These are phyloP conservation scores for Urocitellus parryii DNA, from an alignment of 2,113 vertebrate genomes.

Conservation along the genomic window DNA sequence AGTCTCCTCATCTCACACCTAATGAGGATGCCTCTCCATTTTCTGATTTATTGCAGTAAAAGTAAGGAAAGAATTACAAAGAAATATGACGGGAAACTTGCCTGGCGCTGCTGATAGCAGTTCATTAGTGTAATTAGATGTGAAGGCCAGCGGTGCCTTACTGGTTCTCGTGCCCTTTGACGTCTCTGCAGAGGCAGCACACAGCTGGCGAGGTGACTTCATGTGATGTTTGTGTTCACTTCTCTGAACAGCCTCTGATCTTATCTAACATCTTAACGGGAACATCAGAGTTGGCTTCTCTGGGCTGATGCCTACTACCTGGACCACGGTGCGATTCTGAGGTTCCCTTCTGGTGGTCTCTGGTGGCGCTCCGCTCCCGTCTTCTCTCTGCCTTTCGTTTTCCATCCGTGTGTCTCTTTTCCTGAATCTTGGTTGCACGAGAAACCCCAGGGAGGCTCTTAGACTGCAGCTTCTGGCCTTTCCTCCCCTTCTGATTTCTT, in stretches of 20 bases:
- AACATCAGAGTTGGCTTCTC: not conserved
- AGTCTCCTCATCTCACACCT: not conserved
- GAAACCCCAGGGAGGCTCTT: not conserved
- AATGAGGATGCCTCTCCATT: not conserved
- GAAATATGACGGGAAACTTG: not conserved
- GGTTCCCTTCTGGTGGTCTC: not conserved
- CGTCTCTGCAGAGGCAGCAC: not conserved
- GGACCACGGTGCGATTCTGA: not conserved
- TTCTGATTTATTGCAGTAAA: not conserved
- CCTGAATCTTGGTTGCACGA: not conserved
- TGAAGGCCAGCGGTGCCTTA: not conserved
- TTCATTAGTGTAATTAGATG: not conserved
- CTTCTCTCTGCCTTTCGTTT: not conserved
- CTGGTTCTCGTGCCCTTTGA: not conserved
- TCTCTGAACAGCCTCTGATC: slow-evolving; percentile 1
- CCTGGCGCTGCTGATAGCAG: not conserved
- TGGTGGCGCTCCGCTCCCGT: not conserved
- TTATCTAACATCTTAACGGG: slow-evolving; percentile 32
- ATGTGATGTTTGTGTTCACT: not conserved
- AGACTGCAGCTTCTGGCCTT: not conserved
- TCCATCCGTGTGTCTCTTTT: not conserved
- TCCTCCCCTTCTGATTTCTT: not conserved
- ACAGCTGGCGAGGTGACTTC: not conserved
- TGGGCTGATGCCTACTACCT: not conserved
- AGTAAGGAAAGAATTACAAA: not conserved